phyloP scores from a whole-genome alignment of 2,113 vertebrate species.

The Leptobrachium ailaonicum region DNA sequence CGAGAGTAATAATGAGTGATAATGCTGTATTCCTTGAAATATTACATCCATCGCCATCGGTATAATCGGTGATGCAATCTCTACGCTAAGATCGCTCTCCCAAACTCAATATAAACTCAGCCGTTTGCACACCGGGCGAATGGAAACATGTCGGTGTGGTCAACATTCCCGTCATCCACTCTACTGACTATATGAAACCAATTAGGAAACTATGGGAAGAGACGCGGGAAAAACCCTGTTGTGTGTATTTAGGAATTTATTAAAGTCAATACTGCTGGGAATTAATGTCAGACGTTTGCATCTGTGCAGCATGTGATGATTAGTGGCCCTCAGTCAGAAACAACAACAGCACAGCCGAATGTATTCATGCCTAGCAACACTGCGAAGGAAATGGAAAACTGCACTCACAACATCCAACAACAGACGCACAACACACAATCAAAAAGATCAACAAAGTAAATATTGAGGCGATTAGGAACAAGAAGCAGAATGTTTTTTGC shows the following conservation, averaged over 20 bases:
- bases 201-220: not conserved
- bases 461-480: no score
- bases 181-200: not conserved
- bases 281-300: constrained; percentile 2
- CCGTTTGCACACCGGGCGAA: no score
- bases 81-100: no score
- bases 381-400: constrained; percentile 15
- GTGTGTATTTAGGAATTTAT: not conserved
- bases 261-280: constrained; percentile 18
- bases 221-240: constrained; percentile 11
- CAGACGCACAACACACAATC: not conserved
- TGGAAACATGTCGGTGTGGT: no score
- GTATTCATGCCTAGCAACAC: not conserved
- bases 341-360: not conserved
- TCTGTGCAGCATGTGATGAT: constrained; percentile 6
- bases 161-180: not conserved
- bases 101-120: no score
- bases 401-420: not conserved
- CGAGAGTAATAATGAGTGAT: no score
- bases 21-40: no score
- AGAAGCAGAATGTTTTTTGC: no score
- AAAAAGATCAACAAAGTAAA: no score
- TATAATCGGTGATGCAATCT: no score
- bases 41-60: no score
- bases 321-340: not conserved